A percentile compares a stretch with the other conserved stretches of the same genome.
phyloP scores from a whole-genome alignment of 2,888 invertebrate species.

The Glaucopsyche alexis region DNA sequence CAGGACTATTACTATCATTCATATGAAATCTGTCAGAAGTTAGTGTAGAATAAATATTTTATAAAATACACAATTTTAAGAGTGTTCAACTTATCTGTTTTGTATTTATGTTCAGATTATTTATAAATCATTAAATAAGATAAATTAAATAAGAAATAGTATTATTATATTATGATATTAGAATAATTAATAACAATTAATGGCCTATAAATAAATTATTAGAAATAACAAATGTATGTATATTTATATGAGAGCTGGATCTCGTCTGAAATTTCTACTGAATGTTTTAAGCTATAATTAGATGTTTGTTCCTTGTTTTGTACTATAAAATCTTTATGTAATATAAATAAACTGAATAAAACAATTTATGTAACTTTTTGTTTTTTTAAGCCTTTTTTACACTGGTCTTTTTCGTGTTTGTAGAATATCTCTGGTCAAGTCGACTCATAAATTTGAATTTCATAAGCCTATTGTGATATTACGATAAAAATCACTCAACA shows the following conservation, averaged over 20 bases:
- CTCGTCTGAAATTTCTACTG: conserved; percentile 25
- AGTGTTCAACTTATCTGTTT: neutral
- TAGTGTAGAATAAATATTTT: neutral
- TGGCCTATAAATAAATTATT: conserved; percentile 11
- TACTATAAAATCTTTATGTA: conserved; percentile 26
- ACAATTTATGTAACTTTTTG: neutral
- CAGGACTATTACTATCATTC: neutral
- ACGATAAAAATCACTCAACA: no score
- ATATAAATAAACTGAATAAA: conserved; percentile 23
- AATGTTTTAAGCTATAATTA: neutral
- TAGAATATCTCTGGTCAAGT: neutral
- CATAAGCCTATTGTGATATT: no score
- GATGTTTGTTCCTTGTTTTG: conserved; percentile 24
- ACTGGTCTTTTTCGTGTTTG: neutral
- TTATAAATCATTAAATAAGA: neutral
- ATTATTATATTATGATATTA: neutral
- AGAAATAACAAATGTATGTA: conserved; percentile 9
- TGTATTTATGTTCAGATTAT: neutral
- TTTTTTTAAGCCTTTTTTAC: neutral
- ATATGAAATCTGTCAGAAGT: neutral
- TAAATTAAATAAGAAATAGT: neutral
- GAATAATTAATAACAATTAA: neutral
- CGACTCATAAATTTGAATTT: no score
- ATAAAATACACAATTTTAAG: neutral
- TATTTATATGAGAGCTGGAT: conserved; percentile 18